A percentile compares a stretch with the other conserved stretches of the same genome.
Conservation (phyloP, 2,113 vertebrate species). For the Etia nguti region DNA sequence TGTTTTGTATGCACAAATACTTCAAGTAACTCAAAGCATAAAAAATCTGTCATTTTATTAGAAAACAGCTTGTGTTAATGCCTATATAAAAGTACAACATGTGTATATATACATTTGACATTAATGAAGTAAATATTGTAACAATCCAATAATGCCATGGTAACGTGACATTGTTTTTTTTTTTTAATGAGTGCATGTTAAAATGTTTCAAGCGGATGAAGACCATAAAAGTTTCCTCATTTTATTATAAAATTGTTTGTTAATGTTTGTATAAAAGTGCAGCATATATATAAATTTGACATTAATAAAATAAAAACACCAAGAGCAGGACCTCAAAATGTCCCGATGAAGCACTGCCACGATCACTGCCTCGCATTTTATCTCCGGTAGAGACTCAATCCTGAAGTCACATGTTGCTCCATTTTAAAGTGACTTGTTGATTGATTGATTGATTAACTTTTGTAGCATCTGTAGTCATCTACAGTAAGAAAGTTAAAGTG, state of each 20-base stretch:
- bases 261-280: constrained; percentile 42
- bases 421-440: not conserved
- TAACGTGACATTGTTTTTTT: not conserved
- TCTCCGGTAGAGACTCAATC: not conserved
- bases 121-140: constrained; percentile 13
- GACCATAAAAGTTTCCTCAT: not conserved
- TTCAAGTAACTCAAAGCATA: constrained; percentile 14
- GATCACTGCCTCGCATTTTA: not conserved
- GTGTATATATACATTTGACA: not conserved
- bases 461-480: not conserved
- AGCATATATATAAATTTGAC: constrained; percentile 14
- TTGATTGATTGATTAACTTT: not conserved
- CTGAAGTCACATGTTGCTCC: not conserved
- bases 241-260: constrained; percentile 22
- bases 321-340: not conserved
- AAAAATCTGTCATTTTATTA: constrained; percentile 10
- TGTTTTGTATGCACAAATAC: not conserved
- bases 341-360: not conserved
- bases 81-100: constrained; percentile 46
- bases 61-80: not conserved
- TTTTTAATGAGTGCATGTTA: not conserved
- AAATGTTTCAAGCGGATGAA: not conserved
- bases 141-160: constrained; percentile 28
- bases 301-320: not conserved
- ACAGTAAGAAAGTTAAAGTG: not conserved